Conservation (phyloP, 2,797 vertebrate species). For the Cichlasoma orientale region DNA sequence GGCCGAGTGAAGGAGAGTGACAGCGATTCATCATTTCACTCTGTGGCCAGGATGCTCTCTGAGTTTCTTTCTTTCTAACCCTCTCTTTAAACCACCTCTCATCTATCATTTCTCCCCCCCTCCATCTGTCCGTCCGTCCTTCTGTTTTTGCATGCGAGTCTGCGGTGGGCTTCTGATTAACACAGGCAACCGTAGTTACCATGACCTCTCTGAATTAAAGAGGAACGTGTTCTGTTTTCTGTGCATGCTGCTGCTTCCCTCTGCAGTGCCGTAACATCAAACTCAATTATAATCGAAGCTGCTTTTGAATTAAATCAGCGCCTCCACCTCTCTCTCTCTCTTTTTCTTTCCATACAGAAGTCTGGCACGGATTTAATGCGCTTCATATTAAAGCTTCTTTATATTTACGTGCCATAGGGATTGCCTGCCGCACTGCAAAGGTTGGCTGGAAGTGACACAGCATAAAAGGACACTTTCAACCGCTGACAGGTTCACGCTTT, state of each 20-base stretch:
- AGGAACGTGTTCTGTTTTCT: constrained; percentile 1
- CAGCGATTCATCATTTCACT: constrained; percentile 25
- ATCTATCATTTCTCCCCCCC: constrained; percentile 40
- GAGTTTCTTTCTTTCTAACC: not conserved
- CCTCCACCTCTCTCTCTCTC: not conserved
- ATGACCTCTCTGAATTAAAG: constrained; percentile 37
- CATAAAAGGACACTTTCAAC: not conserved
- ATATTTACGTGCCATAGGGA: rapidly evolving
- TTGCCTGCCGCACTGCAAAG: not conserved
- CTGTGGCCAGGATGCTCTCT: constrained; percentile 4
- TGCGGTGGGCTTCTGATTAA: constrained; percentile 59
- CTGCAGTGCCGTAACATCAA: not conserved
- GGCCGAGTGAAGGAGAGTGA: not conserved
- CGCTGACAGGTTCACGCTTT: too few relatives aligned
- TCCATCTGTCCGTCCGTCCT: constrained; percentile 7
- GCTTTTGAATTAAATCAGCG: not conserved
- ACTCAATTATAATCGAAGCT: not conserved
- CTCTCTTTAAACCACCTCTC: constrained; percentile 20
- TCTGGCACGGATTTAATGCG: too few relatives aligned
- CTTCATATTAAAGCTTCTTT: not conserved
- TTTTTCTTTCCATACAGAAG: not conserved
- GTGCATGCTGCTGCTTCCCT: not conserved
- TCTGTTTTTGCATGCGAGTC: constrained; percentile 66
- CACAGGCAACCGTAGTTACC: constrained; percentile 37
- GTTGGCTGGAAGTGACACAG: not conserved